phyloP scores from a whole-genome alignment of 2,113 vertebrate genomes.

The Leptodactylus fuscus region DNA sequence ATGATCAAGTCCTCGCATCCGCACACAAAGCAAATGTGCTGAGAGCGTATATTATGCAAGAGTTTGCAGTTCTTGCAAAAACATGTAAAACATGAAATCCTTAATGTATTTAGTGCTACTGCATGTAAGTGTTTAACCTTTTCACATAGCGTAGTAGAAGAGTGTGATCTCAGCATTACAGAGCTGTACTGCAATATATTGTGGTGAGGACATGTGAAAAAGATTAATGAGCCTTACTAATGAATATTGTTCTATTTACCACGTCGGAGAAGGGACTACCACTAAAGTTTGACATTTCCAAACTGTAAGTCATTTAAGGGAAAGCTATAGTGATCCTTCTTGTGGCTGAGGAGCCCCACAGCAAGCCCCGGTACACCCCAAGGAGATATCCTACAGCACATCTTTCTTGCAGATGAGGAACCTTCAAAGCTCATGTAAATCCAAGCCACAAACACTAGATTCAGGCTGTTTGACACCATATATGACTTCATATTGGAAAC shows the following conservation, averaged over 20 bases:
- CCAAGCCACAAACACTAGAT: neutral
- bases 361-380: neutral
- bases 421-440: neutral
- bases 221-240: conserved; percentile 30
- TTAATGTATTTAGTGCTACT: neutral
- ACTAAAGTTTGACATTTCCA: neutral
- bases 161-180: neutral
- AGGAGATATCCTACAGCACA: neutral
- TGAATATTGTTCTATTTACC: neutral
- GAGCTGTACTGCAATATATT: neutral
- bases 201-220: neutral
- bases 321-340: neutral
- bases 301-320: neutral
- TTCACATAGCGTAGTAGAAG: neutral
- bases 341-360: neutral
- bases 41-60: neutral
- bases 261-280: neutral
- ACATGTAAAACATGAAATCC: neutral
- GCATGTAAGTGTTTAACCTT: neutral
- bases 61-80: conserved; percentile 13
- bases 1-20: neutral
- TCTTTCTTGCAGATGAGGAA: neutral
- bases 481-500: neutral
- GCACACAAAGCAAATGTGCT: neutral
- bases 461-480: neutral